Evolutionary conservation across 2,113 vertebrate genomes (phyloP), one percentile per base, ranked within the genome.

Genomic region (Lethenteron camtschaticum): DNA sequence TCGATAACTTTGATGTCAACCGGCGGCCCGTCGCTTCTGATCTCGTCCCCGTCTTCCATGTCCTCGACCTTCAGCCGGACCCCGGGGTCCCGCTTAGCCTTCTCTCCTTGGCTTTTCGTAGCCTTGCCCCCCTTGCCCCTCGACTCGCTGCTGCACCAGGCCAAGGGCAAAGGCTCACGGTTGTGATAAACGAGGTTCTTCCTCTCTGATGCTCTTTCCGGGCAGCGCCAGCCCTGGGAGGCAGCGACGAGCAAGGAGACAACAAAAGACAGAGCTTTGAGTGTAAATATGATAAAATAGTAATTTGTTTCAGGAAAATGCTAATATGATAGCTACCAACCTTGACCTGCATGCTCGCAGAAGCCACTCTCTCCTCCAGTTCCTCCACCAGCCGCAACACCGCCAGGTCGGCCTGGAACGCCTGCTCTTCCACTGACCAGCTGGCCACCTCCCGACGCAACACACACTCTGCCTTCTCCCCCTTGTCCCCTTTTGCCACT

Each of bases 181-280:
- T 94, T 90, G 74, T 82, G 86, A 85, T 96, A 96, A 76, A 99
- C 86, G 84, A 99, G 83, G 81, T 99, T 90, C 81, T 96, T 90
- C 77, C 94, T 84, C 81, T 99, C 90, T 68, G 94, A 96, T 59
- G 89, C 90, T 70, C 86, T 86, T 73, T 95, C 90, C 12, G 86
- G 86, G 78, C 85, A 90, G 68, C 89, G 87, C 94, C 94, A 99
- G 73, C 94, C 94, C 94, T 96, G 84, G 41, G 41, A 41, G 41
- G 41, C 41, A 41, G 41, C 41, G 41, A 41, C 41, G 41, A 41
- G 41, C 41, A 41, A 41, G 41, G 41, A 41, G 41, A 41, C 41
- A 41, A 41, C 41, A 41, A 41, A 41, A 41, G 41, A 41, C 41
- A 41, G 6, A 41, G 41, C 41, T 41, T 41, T 41, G 41, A 41